phyloP scores from a whole-genome alignment of 2,113 vertebrate genomes.

The Sturnus vulgaris region DNA sequence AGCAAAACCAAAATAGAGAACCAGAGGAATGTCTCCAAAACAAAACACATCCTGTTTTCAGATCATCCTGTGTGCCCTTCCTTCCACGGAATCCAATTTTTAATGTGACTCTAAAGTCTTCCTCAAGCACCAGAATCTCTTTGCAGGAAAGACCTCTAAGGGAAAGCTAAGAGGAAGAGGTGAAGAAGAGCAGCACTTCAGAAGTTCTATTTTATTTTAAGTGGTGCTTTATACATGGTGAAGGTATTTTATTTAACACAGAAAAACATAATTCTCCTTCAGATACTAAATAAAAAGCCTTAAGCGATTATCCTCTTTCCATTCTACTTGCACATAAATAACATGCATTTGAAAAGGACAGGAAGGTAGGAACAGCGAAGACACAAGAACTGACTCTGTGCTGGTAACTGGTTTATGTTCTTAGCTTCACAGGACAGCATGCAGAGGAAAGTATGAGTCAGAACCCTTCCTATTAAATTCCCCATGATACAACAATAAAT shows the following conservation, averaged over 20 bases:
- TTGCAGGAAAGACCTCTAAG: background rate
- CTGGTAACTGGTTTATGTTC: background rate
- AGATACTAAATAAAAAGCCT: background rate
- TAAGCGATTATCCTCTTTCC: background rate
- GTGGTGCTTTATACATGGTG: background rate
- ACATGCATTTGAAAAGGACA: background rate
- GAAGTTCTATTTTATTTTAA: background rate
- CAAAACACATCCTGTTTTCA: constrained; percentile 61
- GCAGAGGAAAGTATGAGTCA: constrained; percentile 1
- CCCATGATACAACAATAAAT: background rate
- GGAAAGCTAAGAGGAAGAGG: background rate
- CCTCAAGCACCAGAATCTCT: background rate
- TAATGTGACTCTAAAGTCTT: background rate
- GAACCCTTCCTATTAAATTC: background rate
- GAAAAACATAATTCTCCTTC: background rate
- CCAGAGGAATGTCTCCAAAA: constrained; percentile 14
- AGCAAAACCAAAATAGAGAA: constrained; percentile 57
- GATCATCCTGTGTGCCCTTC: background rate
- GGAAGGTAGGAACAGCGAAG: background rate
- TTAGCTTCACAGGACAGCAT: background rate
- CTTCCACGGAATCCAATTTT: background rate
- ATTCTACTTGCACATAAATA: background rate
- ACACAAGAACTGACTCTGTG: background rate
- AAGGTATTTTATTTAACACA: background rate
- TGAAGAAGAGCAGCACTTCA: fast-evolving